Percentiles rank a stretch among this genome's conserved stretches.
phyloP scores from a whole-genome alignment of 2,113 vertebrate genomes.

The Oncorhynchus tshawytscha region DNA sequence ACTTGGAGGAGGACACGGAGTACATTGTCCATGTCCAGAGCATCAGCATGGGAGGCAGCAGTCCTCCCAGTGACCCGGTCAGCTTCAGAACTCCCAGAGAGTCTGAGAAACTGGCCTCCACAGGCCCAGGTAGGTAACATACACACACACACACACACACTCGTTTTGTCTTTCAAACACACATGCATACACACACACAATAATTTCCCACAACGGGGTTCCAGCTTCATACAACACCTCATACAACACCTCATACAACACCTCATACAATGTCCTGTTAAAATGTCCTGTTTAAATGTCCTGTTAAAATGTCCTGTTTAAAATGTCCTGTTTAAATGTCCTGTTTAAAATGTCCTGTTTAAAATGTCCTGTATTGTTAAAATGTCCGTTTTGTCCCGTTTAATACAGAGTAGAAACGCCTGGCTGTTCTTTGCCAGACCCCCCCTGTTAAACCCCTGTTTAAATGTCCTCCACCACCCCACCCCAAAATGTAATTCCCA shows the following conservation, averaged over 20 bases:
- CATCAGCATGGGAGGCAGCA: constrained; percentile 92
- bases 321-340: too few species aligned
- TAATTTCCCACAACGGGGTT: too few species aligned
- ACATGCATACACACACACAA: too few species aligned
- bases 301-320: not conserved
- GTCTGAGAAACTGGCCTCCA: constrained; percentile 90
- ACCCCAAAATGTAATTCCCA: constrained; percentile 23
- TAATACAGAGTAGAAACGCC: not conserved
- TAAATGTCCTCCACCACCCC: too few species aligned
- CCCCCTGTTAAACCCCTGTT: too few species aligned
- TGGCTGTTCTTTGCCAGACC: constrained; percentile 3
- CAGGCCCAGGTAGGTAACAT: constrained; percentile 83
- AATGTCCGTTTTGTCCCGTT: too few species aligned
- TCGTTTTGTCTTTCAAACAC: too few species aligned
- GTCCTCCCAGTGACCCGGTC: constrained; percentile 89
- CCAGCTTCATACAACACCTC: too few species aligned
- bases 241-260: too few species aligned
- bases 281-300: too few species aligned
- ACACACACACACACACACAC: too few species aligned
- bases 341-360: too few species aligned
- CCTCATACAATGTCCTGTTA: not conserved
- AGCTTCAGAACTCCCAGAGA: constrained; percentile 91
- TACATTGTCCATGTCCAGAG: constrained; percentile 94
- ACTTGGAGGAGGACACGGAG: constrained; percentile 94
- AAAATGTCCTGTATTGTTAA: constrained; percentile 6